Evolutionary conservation across 2,797 vertebrate species (phyloP).

Genomic region (Gouania willdenowi): DNA sequence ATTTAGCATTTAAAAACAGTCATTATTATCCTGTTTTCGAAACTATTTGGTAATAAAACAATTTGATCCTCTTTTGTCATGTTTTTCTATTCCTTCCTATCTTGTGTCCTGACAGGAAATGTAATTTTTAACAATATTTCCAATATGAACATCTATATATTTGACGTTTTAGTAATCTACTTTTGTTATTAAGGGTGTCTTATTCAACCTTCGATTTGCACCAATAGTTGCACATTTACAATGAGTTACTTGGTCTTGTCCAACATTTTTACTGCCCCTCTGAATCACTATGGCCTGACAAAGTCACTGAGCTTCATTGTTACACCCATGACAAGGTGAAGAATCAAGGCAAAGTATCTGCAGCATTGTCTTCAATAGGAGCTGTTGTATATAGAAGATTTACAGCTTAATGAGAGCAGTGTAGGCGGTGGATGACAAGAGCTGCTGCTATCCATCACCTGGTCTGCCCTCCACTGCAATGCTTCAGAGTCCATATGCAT

Average conservation of each 20-base stretch:
- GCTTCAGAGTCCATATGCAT: constrained; percentile 48
- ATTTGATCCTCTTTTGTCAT: too few relatives aligned
- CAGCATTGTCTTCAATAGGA: constrained; percentile 66
- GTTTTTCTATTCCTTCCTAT: too few relatives aligned
- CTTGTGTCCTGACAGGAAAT: too few relatives aligned
- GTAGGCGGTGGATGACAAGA: constrained; percentile 45
- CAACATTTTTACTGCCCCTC: constrained; percentile 57
- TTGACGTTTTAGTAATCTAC: too few relatives aligned
- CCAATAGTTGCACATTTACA: constrained; percentile 28
- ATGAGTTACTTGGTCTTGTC: too few relatives aligned
- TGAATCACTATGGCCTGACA: constrained; percentile 31
- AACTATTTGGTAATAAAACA: too few relatives aligned
- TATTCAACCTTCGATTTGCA: too few relatives aligned
- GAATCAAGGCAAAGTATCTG: constrained; percentile 58
- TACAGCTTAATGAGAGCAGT: constrained; percentile 76
- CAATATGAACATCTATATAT: too few relatives aligned
- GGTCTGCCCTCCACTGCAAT: constrained; percentile 29
- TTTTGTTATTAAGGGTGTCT: too few relatives aligned
- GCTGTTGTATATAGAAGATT: constrained; percentile 74
- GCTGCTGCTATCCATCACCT: constrained; percentile 73
- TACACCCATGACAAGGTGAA: constrained; percentile 54
- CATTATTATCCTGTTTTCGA: too few relatives aligned
- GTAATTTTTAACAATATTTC: too few relatives aligned
- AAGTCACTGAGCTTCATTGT: constrained; percentile 62
- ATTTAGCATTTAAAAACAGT: too few relatives aligned